Evolutionary conservation across 2,888 invertebrate genomes (phyloP), one percentile per base, ranked within the genome.

Genomic region (Atethmia centrago): DNA sequence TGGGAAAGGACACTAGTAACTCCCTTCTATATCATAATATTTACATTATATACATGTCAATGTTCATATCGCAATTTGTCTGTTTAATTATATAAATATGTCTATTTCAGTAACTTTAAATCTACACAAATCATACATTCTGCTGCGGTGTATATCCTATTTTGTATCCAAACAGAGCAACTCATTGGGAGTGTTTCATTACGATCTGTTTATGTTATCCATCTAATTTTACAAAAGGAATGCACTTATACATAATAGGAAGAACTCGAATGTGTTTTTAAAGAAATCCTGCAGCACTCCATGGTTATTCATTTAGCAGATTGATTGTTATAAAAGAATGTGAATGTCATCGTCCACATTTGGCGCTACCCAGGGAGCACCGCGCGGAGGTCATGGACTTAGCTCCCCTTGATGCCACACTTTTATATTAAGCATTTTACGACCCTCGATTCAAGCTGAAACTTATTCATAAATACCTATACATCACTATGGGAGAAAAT

Each of bases 291-390:
- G 83, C 87, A 86, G 85, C 83, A 87, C 75, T 85, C 79, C 73
- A 80, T 63, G 80, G 83, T 65, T 74, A 76, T 62, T 63, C 65
- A 78, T 70, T 79, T 75, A 82, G 71, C 77, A 76, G 78, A 77
- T 69, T 56, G 85, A 84, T 88, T 88, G 58, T 67, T 72, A 79
- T 84, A 83, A 88, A 90, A 86, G 87, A 89, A 93, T 93, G 92
- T 92, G 91, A 92, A 93, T 93, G 88, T 89, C 89, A 86, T 89
- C 91, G 95, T 95, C 95, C 95, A 95, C 95, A 92, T 89, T 95
- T 95, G 94, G 95, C 95, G 95, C 95, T 92, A 95, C 95, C 95
- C 95, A 95, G 95, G 95, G 95, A 94, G 95, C 95, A 95, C 95
- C 95, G 94, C 95, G 95, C 92, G 95, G 95, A 95, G 95, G 95